phyloP scores from a whole-genome alignment of 1,140 invertebrate species.

The Trachymyrmex septentrionalis region DNA sequence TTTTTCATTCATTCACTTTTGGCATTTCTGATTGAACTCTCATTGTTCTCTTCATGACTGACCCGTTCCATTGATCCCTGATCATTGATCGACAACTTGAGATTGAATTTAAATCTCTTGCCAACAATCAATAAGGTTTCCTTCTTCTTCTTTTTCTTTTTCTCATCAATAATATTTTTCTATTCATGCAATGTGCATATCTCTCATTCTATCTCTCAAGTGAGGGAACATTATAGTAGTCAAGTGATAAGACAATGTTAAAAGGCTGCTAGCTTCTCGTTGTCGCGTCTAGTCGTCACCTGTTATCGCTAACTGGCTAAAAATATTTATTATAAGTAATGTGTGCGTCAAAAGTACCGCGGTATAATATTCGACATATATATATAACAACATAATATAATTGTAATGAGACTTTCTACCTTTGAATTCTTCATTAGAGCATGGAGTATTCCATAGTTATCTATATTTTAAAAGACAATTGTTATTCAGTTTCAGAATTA shows the following conservation, averaged over 20 bases:
- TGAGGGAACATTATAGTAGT: background rate
- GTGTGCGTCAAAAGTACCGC: background rate
- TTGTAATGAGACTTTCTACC: background rate
- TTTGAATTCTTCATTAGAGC: background rate
- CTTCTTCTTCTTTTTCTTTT: background rate
- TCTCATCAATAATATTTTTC: background rate
- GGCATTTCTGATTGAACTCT: background rate
- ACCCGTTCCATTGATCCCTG: conserved; percentile 1
- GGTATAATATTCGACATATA: too few relatives aligned
- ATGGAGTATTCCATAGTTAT: background rate
- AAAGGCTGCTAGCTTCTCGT: conserved; percentile 27
- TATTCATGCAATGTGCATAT: too few relatives aligned
- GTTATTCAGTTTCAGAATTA: background rate
- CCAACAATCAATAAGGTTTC: background rate
- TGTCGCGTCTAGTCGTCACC: background rate
- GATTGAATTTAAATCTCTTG: conserved; percentile 12
- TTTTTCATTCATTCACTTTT: background rate
- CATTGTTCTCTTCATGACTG: conserved; percentile 10
- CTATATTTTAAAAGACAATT: background rate
- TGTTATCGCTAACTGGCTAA: conserved; percentile 45
- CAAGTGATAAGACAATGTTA: conserved; percentile 41
- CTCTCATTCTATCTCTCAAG: background rate
- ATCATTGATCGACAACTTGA: background rate
- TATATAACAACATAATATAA: too few relatives aligned
- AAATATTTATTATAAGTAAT: background rate